These are phyloP conservation scores for Calameuta idolon DNA, from an alignment of 2,888 invertebrate genomes.

Conservation along the genomic window DNA sequence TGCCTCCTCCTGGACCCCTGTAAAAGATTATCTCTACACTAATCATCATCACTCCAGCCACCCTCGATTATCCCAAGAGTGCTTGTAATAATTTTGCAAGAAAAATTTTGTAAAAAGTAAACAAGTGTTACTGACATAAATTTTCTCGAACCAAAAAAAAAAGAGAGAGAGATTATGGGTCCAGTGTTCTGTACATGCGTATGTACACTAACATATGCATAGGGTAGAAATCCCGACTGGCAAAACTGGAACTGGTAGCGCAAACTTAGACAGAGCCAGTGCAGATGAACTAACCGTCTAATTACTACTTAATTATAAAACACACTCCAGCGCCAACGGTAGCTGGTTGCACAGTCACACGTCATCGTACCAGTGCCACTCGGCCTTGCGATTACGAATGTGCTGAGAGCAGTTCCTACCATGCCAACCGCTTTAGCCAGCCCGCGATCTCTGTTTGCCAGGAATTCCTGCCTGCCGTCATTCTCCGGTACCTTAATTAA, in stretches of 20 bases:
- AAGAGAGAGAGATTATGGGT: not conserved
- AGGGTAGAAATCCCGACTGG: not conserved
- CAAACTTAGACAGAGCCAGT: not conserved
- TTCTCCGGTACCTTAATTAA: constrained; percentile 35
- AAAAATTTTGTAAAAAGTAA: not conserved
- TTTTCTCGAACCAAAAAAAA: not conserved
- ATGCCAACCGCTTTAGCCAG: not conserved
- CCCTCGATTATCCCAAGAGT: not conserved
- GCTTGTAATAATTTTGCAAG: not conserved
- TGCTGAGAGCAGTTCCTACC: not conserved
- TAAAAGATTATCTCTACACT: not conserved
- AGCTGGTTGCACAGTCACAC: constrained; percentile 18
- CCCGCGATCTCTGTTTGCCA: constrained; percentile 24
- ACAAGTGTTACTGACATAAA: not conserved
- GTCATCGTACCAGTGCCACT: constrained; percentile 8
- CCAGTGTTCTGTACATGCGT: not conserved
- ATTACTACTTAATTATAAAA: constrained; percentile 39
- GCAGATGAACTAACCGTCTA: constrained; percentile 32
- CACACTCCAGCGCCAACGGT: constrained; percentile 15
- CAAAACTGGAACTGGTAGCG: not conserved
- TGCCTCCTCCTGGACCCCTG: no score
- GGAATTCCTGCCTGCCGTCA: constrained; percentile 25
- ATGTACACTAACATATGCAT: not conserved
- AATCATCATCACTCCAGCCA: not conserved
- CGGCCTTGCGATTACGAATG: constrained; percentile 22